Conservation (phyloP, 1,140 invertebrate species). For the Bombus confusus region DNA sequence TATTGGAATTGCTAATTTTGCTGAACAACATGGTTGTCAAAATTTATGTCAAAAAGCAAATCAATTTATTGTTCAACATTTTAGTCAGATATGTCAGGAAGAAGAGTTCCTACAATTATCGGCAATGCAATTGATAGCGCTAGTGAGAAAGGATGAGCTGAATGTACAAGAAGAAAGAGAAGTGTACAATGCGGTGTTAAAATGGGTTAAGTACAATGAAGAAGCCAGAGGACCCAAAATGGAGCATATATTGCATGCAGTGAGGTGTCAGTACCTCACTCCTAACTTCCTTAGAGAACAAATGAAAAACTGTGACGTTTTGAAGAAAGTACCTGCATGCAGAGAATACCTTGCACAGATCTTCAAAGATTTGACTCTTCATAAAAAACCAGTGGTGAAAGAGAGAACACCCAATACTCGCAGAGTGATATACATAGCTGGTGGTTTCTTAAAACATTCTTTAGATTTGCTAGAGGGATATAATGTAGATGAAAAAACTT, state of each 20-base stretch:
- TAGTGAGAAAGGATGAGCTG: constrained; percentile 93
- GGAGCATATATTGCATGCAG: constrained; percentile 92
- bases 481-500: constrained; percentile 92
- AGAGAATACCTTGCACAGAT: constrained; percentile 94
- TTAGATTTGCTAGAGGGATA: constrained; percentile 93
- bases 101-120: constrained; percentile 95
- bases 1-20: constrained; percentile 95
- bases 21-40: constrained; percentile 94
- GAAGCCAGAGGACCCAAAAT: constrained; percentile 92
- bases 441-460: constrained; percentile 93
- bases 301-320: constrained; percentile 93
- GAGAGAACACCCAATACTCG: constrained; percentile 93
- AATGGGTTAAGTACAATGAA: constrained; percentile 95
- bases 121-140: constrained; percentile 89
- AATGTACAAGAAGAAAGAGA: constrained; percentile 95
- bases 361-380: constrained; percentile 93
- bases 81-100: constrained; percentile 93
- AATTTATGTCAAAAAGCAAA: constrained; percentile 93
- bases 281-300: constrained; percentile 94
- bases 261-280: constrained; percentile 95
- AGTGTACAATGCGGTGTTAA: constrained; percentile 95
- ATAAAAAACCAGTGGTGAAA: constrained; percentile 91
- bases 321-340: constrained; percentile 94
- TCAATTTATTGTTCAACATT: constrained; percentile 94
- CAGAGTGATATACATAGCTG: constrained; percentile 94